These are phyloP conservation scores for Dryocosmus kuriphilus DNA, from an alignment of 2,888 invertebrate genomes.

Conservation along the genomic window DNA sequence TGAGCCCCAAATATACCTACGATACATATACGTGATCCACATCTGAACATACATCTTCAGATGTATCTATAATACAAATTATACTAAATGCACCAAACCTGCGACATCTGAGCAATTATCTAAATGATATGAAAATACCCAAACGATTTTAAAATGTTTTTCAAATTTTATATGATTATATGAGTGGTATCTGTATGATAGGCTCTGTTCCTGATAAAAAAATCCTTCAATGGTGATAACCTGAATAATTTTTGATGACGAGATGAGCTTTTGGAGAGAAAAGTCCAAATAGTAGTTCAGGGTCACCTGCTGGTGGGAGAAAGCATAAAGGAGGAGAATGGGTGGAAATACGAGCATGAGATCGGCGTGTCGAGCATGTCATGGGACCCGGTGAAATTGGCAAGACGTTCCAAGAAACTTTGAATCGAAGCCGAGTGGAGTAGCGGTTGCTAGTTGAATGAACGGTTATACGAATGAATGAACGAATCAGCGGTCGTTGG, in stretches of 20 bases:
- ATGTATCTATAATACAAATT: no score
- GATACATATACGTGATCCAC: no score
- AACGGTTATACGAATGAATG: constrained; percentile 61
- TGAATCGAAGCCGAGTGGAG: constrained; percentile 74
- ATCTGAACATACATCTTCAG: no score
- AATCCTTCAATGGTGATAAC: neutral
- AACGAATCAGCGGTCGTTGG: constrained; percentile 61
- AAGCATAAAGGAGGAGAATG: constrained; percentile 40
- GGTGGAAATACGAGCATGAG: constrained; percentile 52
- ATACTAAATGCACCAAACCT: no score
- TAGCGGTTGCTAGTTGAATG: constrained; percentile 66
- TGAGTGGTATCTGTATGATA: neutral
- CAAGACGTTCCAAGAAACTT: constrained; percentile 73
- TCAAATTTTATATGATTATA: neutral
- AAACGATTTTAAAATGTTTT: neutral
- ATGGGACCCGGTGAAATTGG: constrained; percentile 71
- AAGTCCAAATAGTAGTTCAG: constrained; percentile 1
- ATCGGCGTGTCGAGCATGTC: constrained; percentile 58
- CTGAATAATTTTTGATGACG: neutral
- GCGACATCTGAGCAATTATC: no score
- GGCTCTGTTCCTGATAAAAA: neutral
- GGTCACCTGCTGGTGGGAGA: constrained; percentile 24
- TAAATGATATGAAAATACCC: neutral
- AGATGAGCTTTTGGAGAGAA: constrained; percentile 8
- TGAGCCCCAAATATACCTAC: no score